Percentiles rank a stretch among this genome's conserved stretches.
phyloP scores from a whole-genome alignment of 2,888 invertebrate genomes.

The Crioceris asparagi region DNA sequence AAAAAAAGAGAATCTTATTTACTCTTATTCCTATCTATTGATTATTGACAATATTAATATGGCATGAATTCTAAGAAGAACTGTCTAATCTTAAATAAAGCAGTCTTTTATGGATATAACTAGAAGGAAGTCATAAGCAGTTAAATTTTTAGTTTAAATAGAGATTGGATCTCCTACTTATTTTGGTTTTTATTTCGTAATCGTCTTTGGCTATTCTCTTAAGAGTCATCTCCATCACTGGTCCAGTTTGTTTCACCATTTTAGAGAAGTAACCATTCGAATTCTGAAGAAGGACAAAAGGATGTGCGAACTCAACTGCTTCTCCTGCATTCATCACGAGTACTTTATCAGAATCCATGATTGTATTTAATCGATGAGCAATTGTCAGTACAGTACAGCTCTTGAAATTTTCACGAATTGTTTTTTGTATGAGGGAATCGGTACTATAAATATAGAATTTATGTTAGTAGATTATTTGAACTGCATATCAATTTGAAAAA shows the following conservation, averaged over 20 bases:
- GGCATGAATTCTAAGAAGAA: too few relatives aligned
- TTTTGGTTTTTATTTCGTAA: constrained; percentile 3
- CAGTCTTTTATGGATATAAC: too few relatives aligned
- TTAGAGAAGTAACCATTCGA: constrained; percentile 28
- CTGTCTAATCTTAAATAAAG: too few relatives aligned
- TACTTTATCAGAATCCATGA: constrained; percentile 50
- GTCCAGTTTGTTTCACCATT: constrained; percentile 36
- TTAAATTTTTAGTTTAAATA: too few relatives aligned
- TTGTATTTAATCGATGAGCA: constrained; percentile 72
- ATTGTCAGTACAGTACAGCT: constrained; percentile 73
- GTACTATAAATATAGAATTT: constrained; percentile 43
- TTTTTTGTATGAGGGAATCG: constrained; percentile 65
- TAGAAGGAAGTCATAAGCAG: too few relatives aligned
- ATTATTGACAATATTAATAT: too few relatives aligned
- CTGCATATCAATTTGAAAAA: background rate
- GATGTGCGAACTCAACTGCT: constrained; percentile 44
- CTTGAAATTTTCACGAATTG: constrained; percentile 62
- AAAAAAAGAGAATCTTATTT: too few relatives aligned
- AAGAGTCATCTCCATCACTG: constrained; percentile 25
- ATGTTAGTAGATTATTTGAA: background rate
- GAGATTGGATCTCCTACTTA: too few relatives aligned
- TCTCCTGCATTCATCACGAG: constrained; percentile 47
- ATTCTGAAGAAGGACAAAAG: constrained; percentile 35
- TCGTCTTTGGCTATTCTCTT: constrained; percentile 24
- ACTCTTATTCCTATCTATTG: too few relatives aligned